Evolutionary conservation across 2,888 invertebrate genomes (phyloP).

Genomic region (Brachycybe producta): DNA sequence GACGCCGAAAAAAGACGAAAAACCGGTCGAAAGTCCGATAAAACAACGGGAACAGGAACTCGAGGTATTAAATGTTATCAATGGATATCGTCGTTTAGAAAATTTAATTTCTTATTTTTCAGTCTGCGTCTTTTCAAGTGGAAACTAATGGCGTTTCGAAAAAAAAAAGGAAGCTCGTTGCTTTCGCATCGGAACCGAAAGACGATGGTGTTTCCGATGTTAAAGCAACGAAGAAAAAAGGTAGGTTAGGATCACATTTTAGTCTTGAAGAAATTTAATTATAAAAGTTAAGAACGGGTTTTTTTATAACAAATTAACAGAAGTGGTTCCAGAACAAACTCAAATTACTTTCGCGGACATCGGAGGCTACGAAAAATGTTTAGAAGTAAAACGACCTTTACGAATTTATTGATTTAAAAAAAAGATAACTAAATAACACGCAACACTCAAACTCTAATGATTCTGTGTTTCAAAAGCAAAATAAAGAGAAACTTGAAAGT

Average conservation of each 20-base stretch:
- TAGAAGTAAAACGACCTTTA: conserved; percentile 52
- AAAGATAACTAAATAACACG: too few species aligned
- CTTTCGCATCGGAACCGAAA: background rate
- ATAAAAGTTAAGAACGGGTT: too few species aligned
- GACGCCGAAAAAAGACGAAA: background rate
- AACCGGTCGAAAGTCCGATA: too few species aligned
- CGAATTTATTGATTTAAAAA: conserved; percentile 58
- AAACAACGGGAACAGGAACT: too few species aligned
- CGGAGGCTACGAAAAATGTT: conserved; percentile 63
- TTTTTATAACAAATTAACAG: conserved; percentile 18
- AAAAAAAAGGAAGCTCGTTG: too few species aligned
- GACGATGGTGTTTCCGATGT: background rate
- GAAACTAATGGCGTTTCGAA: background rate
- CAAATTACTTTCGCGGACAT: conserved; percentile 53
- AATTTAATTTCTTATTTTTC: too few species aligned
- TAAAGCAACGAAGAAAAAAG: background rate
- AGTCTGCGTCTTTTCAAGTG: too few species aligned
- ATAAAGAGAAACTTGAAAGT: too few species aligned
- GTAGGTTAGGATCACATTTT: conserved; percentile 14
- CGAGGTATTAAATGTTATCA: too few species aligned
- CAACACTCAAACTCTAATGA: too few species aligned
- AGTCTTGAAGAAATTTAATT: conserved; percentile 7
- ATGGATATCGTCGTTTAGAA: too few species aligned
- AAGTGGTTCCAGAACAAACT: conserved; percentile 27
- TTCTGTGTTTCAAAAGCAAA: too few species aligned